A percentile compares a stretch with the other conserved stretches of the same genome.
phyloP scores from a whole-genome alignment of 1,140 invertebrate species.

The Bombus terrestris region DNA sequence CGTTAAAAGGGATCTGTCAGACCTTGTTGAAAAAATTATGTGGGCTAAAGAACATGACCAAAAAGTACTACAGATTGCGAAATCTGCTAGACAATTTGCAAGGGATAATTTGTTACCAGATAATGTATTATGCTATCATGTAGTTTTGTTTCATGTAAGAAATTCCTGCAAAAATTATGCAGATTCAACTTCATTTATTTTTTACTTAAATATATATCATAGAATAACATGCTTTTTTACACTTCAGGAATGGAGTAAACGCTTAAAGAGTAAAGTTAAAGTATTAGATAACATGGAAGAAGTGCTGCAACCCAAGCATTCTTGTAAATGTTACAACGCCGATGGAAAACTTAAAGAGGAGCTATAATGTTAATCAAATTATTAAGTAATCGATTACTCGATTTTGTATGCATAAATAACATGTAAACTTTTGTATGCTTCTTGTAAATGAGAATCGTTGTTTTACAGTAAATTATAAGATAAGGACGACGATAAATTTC shows the following conservation, averaged over 20 bases:
- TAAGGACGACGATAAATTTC: background rate
- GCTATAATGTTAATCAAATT: conserved; percentile 70
- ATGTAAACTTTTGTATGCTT: background rate
- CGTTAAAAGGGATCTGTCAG: conserved; percentile 90
- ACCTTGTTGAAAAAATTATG: conserved; percentile 90
- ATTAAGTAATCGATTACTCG: background rate
- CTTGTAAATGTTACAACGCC: conserved; percentile 82
- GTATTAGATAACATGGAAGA: conserved; percentile 89
- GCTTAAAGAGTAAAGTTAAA: conserved; percentile 84
- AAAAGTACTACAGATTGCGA: conserved; percentile 87
- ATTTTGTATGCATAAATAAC: conserved; percentile 8
- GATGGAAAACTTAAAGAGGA: conserved; percentile 79
- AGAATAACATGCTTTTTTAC: conserved; percentile 60
- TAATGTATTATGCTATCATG: conserved; percentile 96
- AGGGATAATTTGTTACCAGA: conserved; percentile 91
- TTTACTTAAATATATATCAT: conserved; percentile 41
- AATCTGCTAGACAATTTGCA: conserved; percentile 89
- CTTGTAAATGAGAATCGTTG: conserved; percentile 1
- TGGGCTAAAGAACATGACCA: conserved; percentile 93
- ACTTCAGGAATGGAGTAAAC: conserved; percentile 89
- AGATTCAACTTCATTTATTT: conserved; percentile 58
- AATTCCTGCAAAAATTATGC: conserved; percentile 25
- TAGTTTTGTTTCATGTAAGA: conserved; percentile 88
- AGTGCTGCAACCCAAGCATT: conserved; percentile 85
- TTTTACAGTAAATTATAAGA: background rate